Evolutionary conservation across 2,888 invertebrate species (phyloP), one percentile per base, ranked within the genome.

Genomic region (Thyatira batis): DNA sequence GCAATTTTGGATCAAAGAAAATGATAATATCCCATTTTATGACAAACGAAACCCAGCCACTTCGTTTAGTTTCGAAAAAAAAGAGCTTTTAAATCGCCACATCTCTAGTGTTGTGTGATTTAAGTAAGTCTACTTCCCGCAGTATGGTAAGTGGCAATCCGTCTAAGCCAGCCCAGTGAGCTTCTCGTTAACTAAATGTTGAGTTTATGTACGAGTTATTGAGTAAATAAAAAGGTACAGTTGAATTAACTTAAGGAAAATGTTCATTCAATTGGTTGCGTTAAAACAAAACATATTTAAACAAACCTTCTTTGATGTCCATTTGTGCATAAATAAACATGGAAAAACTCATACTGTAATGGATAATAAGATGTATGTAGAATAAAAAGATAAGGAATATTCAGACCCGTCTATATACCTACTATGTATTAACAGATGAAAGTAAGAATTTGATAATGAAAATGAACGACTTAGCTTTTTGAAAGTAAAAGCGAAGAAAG

Each of bases 121-220:
- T 20, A 28, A 17, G 45, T 23, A 45, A 54, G 65, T 61, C 65
- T 55, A 63, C 66, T 63, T 62, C 52, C 63, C 63, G 56, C 51
- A 63, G 63, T 65, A 66, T 60, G 62, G 60, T 69, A 61, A 63
- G 66, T 62, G 58, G 59, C 52, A 56, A 60, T 69, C 51, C 44
- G 11, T 67, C 53, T 65, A 51, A 66, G 61, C 67, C 57, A 58
- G 56, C 57, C 56, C 56, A 56, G 28, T 49, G 53, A 51, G 44
- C 45, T 20, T 48, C 27, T 48, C 28, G 27, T 48, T 27, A 11
- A 48, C 28, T 48, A 20, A 45, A 28, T 45, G 33, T n/a, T 49
- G 20, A 49, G 21, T 39, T 21, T 48, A 30, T 53, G 23, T 55
- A 30, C 46, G 25, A 43, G 28, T 28, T 48, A 9, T 48, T 48